phyloP scores from a whole-genome alignment of 2,797 vertebrate genomes.

The Thamnophis elegans region DNA sequence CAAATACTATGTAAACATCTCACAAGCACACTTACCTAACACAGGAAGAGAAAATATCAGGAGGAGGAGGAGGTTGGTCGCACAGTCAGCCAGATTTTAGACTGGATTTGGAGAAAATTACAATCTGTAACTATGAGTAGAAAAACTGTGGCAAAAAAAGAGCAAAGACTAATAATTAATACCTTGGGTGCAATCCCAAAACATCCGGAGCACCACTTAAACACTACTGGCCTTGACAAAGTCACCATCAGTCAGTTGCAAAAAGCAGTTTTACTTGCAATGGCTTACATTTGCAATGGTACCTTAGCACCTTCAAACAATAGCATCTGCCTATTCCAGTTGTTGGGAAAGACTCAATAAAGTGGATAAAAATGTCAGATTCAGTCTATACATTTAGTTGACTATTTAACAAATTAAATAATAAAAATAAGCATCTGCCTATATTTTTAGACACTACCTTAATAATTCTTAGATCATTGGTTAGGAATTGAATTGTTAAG shows the following conservation, averaged over 20 bases:
- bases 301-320: neutral
- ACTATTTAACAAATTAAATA: neutral
- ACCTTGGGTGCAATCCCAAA: neutral
- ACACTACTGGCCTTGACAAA: neutral
- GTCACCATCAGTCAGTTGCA: neutral
- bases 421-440: neutral
- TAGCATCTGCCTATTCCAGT: neutral
- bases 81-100: neutral
- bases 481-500: neutral
- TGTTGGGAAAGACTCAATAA: neutral
- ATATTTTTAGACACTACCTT: neutral
- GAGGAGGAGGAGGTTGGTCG: neutral
- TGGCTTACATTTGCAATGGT: neutral
- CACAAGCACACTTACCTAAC: neutral
- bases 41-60: neutral
- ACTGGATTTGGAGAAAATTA: neutral
- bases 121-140: too few species aligned
- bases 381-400: neutral
- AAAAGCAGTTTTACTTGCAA: neutral
- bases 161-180: too few species aligned
- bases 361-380: neutral
- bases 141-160: too few species aligned
- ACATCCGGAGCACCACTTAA: neutral
- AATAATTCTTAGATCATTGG: neutral
- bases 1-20: neutral